These are phyloP conservation scores for Pecten maximus DNA, from an alignment of 2,888 invertebrate species.

Conservation along the genomic window DNA sequence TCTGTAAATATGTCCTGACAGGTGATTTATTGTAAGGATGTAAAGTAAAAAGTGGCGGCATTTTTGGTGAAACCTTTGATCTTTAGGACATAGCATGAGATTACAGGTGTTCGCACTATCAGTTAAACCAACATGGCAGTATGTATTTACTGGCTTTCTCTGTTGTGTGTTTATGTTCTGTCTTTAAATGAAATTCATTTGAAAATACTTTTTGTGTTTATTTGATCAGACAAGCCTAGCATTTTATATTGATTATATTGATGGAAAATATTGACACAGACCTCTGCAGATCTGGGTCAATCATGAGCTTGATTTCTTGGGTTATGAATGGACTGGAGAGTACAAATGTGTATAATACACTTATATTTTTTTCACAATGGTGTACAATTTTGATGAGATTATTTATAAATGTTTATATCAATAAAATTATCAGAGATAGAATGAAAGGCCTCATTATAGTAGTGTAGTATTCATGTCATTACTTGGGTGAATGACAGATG, in stretches of 20 bases:
- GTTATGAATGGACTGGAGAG: background rate
- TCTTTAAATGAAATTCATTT: background rate
- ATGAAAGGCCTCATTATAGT: background rate
- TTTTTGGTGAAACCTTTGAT: background rate
- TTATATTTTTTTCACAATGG: background rate
- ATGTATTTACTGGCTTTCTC: background rate
- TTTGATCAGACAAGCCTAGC: background rate
- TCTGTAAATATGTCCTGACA: background rate
- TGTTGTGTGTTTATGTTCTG: background rate
- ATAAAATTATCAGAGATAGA: background rate
- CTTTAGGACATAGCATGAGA: background rate
- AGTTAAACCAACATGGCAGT: background rate
- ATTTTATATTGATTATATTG: background rate
- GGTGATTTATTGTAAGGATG: background rate
- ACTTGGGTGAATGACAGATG: background rate
- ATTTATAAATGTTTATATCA: slow-evolving; percentile 3
- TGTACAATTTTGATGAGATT: slow-evolving; percentile 16
- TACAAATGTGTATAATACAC: background rate
- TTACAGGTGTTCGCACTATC: background rate
- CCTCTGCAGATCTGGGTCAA: slow-evolving; percentile 13
- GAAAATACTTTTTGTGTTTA: slow-evolving; percentile 12
- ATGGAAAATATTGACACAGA: slow-evolving; percentile 19
- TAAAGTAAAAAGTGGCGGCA: background rate
- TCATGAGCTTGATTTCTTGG: background rate
- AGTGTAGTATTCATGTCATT: background rate